Evolutionary conservation across 2,888 invertebrate species (phyloP).

Genomic region (Amblyjoppa fuscipennis): DNA sequence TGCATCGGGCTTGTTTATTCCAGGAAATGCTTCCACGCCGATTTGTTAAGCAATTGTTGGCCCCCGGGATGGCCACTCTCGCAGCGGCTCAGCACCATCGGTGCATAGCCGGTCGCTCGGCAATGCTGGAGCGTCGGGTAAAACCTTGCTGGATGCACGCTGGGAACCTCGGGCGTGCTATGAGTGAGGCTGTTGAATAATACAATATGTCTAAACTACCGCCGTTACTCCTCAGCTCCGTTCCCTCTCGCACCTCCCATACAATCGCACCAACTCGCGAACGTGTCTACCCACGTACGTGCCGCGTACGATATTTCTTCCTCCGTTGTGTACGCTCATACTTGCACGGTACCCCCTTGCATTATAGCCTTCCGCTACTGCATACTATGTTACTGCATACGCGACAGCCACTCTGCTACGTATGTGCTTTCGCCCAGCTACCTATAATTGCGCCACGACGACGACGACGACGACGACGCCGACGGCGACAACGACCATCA

Average conservation of each 20-base stretch:
- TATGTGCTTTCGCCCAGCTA: slow-evolving; percentile 49
- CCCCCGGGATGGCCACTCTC: slow-evolving; percentile 53
- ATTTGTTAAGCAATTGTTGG: slow-evolving; percentile 75
- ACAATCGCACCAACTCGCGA: neutral
- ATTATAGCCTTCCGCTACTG: slow-evolving; percentile 7
- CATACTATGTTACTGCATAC: slow-evolving; percentile 29
- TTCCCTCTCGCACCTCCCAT: slow-evolving; percentile 49
- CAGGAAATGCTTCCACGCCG: slow-evolving; percentile 71
- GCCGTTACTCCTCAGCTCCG: slow-evolving; percentile 60
- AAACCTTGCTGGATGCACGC: slow-evolving; percentile 40
- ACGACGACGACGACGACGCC: slow-evolving; percentile 41
- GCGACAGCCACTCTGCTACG: neutral
- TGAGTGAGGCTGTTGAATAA: slow-evolving; percentile 72
- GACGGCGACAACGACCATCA: slow-evolving; percentile 45
- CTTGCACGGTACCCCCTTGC: neutral
- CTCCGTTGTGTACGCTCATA: neutral
- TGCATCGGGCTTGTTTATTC: slow-evolving; percentile 70
- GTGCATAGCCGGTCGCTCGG: slow-evolving; percentile 54
- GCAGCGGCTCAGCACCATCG: slow-evolving; percentile 14
- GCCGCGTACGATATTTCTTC: neutral
- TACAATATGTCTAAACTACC: slow-evolving; percentile 73
- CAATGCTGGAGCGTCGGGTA: slow-evolving; percentile 33
- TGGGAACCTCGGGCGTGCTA: slow-evolving; percentile 67
- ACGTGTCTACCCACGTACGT: neutral
- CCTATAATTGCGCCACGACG: slow-evolving; percentile 60